Conservation (phyloP, 2,888 invertebrate genomes). For the Onchidella celtica region DNA sequence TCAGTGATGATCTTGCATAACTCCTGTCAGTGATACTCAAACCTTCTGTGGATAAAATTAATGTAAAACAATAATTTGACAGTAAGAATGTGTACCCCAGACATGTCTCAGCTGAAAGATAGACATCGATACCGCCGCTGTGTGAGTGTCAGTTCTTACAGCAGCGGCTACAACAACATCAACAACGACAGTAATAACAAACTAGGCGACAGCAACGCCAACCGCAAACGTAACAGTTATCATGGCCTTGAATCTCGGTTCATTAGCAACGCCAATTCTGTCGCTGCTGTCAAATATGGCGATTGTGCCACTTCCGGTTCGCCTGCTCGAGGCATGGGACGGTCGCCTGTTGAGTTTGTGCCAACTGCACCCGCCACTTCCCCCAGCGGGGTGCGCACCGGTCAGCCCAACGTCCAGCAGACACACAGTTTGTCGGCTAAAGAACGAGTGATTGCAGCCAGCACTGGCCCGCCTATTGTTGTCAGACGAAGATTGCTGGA, state of each 20-base stretch:
- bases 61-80: no score
- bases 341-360: not conserved
- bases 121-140: not conserved
- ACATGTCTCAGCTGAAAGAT: conserved; percentile 16
- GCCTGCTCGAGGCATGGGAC: not conserved
- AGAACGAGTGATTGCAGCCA: no score
- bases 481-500: conserved; percentile 28
- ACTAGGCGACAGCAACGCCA: not conserved
- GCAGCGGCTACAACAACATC: not conserved
- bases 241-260: not conserved
- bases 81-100: no score
- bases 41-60: no score
- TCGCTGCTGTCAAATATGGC: not conserved
- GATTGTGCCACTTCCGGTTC: not conserved
- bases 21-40: no score
- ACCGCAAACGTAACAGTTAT: conserved; percentile 22
- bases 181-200: not conserved
- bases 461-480: conserved; percentile 1
- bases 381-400: not conserved
- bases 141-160: not conserved
- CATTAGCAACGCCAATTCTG: not conserved
- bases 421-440: not conserved
- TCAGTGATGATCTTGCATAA: no score
- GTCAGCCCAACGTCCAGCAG: no score
- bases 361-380: not conserved